Evolutionary conservation across 2,888 invertebrate species (phyloP), one percentile per base, ranked within the genome.

Genomic region (Meteorus colon): DNA sequence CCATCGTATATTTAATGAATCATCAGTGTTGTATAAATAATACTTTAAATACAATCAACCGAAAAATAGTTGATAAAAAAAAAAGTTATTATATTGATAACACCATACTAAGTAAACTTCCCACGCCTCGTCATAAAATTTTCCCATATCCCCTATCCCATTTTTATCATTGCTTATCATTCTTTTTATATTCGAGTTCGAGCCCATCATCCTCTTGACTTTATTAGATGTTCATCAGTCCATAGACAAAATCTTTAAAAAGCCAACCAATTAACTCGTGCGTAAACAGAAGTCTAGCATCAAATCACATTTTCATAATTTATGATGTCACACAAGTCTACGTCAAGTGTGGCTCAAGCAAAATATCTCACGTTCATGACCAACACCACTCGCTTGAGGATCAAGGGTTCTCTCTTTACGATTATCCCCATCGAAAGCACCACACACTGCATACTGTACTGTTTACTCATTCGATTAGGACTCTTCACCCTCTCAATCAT

Each of bases 401-500:
- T 89, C 84, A 89, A 80, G 81, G 80, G 79, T 60, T 75, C 79
- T 82, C 78, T 81, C 84, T 87, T 86, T 85, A 87, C 83, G 87
- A 86, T 81, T 79, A 76, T 77, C 77, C 65, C 73, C 63, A 55
- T 55, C 55, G 1, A 55, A 19, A 19, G 8, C 19, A 55, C 19
- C 19, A 55, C 55, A 48, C 48, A 55, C 55, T 19, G 10, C 8
- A 55, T 6, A 45, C 66, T 45, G 6, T 48, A 65, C 48, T 84
- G 82, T 82, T 82, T 81, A 77, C 78, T 75, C 76, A 79, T 76
- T 76, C 79, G 83, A 83, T 84, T 81, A 82, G 27, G 24, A 51
- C 59, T 59, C 69, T 70, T 70, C 69, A 70, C 34, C 55, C 55
- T 70, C 59, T 70, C 34, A 31, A 51, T 55, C 37, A 59, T 59